Evolutionary conservation across 2,888 invertebrate genomes (phyloP).

Genomic region (Drosophila siamana): DNA sequence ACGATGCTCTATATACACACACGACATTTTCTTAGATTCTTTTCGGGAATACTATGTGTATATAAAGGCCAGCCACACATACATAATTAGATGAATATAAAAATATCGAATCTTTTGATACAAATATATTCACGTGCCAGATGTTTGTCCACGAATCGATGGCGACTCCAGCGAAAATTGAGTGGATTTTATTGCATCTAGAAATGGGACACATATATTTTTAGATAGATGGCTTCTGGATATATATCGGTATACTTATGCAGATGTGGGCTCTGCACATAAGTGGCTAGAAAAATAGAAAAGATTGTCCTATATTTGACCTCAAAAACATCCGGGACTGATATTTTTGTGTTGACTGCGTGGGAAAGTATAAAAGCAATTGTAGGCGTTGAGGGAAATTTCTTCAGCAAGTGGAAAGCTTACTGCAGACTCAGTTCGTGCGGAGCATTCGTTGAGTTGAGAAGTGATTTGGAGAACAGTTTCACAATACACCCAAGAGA

Average conservation of each 20-base stretch:
- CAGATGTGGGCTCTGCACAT: constrained; percentile 19
- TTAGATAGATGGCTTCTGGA: constrained; percentile 24
- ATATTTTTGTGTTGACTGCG: constrained; percentile 45
- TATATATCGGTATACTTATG: constrained; percentile 19
- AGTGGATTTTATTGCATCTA: constrained; percentile 25
- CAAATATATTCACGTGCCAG: constrained; percentile 49
- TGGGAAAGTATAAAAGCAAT: constrained; percentile 71
- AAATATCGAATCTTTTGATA: constrained; percentile 27
- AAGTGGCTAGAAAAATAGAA: constrained; percentile 26
- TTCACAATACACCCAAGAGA: constrained; percentile 1
- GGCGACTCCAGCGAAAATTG: constrained; percentile 29
- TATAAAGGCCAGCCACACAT: constrained; percentile 2
- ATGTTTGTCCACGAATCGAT: constrained; percentile 33
- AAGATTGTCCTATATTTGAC: constrained; percentile 75
- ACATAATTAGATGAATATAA: constrained; percentile 30
- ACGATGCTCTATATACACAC: constrained; percentile 4
- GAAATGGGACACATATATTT: constrained; percentile 12
- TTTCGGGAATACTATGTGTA: constrained; percentile 22
- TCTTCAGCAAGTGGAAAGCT: constrained; percentile 60
- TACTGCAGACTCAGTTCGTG: constrained; percentile 62
- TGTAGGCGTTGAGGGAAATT: constrained; percentile 74
- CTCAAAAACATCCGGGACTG: constrained; percentile 63
- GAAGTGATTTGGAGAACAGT: constrained; percentile 55
- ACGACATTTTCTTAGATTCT: not conserved
- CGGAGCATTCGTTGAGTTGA: constrained; percentile 63